Evolutionary conservation across 1,140 invertebrate species (phyloP).

Genomic region (Hycleus phaleratus): DNA sequence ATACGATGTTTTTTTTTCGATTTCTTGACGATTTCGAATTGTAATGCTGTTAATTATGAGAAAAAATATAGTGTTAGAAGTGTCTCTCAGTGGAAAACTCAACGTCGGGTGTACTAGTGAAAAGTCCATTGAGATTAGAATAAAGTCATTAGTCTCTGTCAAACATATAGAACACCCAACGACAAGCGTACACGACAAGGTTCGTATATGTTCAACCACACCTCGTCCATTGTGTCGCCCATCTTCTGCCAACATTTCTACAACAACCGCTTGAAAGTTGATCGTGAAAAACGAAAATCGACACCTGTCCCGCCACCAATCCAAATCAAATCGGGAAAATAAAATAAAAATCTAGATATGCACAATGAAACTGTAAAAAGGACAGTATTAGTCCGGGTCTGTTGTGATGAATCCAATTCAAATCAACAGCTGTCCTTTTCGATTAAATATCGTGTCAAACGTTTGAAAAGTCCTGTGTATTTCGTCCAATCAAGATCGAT

Average conservation of each 20-base stretch:
- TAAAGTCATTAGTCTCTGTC: conserved; percentile 10
- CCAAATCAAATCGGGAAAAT: too few relatives aligned
- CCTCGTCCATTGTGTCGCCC: conserved; percentile 8
- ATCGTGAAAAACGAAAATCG: not conserved
- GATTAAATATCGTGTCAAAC: not conserved
- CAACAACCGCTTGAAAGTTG: conserved; percentile 4
- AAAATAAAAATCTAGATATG: too few relatives aligned
- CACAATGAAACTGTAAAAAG: too few relatives aligned
- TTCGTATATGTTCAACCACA: conserved; percentile 12
- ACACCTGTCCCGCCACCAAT: conserved; percentile 1
- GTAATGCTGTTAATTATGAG: too few relatives aligned
- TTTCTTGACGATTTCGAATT: too few relatives aligned
- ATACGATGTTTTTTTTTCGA: too few relatives aligned
- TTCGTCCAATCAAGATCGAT: too few relatives aligned
- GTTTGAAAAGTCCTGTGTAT: not conserved
- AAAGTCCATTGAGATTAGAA: not conserved
- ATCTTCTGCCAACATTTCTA: too few relatives aligned
- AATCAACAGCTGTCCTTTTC: not conserved
- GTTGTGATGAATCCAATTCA: not conserved
- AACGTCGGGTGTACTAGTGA: not conserved
- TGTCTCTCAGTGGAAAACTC: not conserved
- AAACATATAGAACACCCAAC: conserved; percentile 6
- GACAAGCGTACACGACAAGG: conserved; percentile 10
- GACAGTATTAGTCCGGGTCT: not conserved
- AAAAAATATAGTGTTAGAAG: not conserved